A percentile compares a stretch with the other conserved stretches of the same genome.
Conservation (phyloP, 2,888 invertebrate species). For the Ephialtes manifestator region DNA sequence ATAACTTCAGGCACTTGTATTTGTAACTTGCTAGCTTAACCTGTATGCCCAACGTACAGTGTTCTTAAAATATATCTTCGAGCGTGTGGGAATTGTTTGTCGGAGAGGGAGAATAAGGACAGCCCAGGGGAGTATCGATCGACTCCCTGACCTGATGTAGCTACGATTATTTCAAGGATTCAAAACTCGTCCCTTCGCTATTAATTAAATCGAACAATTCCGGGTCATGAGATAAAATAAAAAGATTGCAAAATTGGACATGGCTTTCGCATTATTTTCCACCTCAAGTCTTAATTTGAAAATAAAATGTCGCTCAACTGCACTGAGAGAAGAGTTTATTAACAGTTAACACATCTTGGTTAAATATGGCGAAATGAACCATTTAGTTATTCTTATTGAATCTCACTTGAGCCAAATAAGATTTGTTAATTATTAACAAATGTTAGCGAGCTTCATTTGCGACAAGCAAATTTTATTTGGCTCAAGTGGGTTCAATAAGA, state of each 20-base stretch:
- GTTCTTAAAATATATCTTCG: slow-evolving; percentile 37
- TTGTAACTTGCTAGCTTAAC: not conserved
- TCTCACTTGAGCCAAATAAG: no score
- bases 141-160: not conserved
- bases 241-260: not conserved
- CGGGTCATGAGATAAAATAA: not conserved
- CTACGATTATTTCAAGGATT: not conserved
- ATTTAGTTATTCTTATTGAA: no score
- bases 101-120: not conserved
- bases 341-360: no score
- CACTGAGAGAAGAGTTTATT: no score
- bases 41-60: not conserved
- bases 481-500: no score
- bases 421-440: no score
- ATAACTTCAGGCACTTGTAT: slow-evolving; percentile 10
- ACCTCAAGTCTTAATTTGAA: no score
- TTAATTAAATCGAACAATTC: not conserved
- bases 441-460: no score
- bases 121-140: slow-evolving; percentile 11
- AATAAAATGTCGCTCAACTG: no score
- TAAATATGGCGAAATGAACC: no score
- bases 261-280: no score
- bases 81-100: slow-evolving; percentile 20
- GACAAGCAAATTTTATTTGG: no score
- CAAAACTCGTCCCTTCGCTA: not conserved